Conservation (phyloP, 2,113 vertebrate genomes). For the Perca schrenkii region DNA sequence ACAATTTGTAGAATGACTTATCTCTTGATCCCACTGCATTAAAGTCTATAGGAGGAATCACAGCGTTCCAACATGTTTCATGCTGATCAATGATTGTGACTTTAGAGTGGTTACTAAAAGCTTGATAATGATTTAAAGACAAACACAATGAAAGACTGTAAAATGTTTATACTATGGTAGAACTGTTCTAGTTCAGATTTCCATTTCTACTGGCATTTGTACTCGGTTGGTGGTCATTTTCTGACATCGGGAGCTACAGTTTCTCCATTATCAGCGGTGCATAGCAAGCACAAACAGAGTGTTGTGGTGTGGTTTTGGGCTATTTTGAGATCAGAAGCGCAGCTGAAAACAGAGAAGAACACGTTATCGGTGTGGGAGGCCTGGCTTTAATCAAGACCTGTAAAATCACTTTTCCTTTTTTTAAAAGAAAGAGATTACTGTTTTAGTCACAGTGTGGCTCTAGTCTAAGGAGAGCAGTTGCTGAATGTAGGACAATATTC, state of each 20-base stretch:
- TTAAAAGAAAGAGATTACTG: constrained; percentile 13
- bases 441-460: constrained; percentile 12
- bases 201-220: neutral
- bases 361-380: constrained; percentile 38
- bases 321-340: constrained; percentile 47
- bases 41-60: constrained; percentile 43
- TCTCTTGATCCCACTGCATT: constrained; percentile 59
- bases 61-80: constrained; percentile 17
- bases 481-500: constrained; percentile 17
- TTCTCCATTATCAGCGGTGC: constrained; percentile 27
- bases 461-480: constrained; percentile 11
- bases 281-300: constrained; percentile 26
- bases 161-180: neutral
- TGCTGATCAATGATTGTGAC: constrained; percentile 27
- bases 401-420: constrained; percentile 27
- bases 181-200: constrained; percentile 1
- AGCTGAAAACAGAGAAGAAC: constrained; percentile 37
- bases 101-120: constrained; percentile 19
- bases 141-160: neutral
- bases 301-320: constrained; percentile 30
- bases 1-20: constrained; percentile 62
- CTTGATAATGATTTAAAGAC: neutral
- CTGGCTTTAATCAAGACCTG: constrained; percentile 19
- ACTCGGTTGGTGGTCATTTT: constrained; percentile 31
- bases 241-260: constrained; percentile 9